These are phyloP conservation scores for Gymnodraco acuticeps DNA, from an alignment of 2,797 vertebrate species.

Conservation along the genomic window DNA sequence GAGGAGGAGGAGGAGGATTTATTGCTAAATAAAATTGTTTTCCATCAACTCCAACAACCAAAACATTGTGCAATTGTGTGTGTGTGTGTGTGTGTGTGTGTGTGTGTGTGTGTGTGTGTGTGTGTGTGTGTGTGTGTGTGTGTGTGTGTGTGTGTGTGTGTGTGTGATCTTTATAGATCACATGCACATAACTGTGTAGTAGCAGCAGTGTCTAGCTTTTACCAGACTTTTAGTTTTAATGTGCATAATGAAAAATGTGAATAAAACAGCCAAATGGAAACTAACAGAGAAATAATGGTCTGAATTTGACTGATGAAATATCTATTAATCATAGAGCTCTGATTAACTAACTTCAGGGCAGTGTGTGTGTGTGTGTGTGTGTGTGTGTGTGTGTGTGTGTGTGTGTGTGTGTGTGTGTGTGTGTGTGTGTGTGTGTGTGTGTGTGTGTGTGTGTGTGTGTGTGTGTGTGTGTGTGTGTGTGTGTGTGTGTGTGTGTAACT, in stretches of 20 bases:
- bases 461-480: not conserved
- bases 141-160: no score
- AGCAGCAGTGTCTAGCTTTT: not conserved
- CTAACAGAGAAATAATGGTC: not conserved
- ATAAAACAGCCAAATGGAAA: constrained; percentile 23
- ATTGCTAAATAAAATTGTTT: not conserved
- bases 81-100: no score
- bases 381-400: no score
- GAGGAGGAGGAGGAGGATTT: constrained; percentile 1
- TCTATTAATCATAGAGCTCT: constrained; percentile 32
- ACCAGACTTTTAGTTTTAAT: constrained; percentile 1
- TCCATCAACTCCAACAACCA: no score
- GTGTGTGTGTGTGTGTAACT: not conserved
- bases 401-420: not conserved
- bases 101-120: no score
- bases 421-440: not conserved
- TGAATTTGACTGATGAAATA: constrained; percentile 18
- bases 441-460: no score
- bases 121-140: no score
- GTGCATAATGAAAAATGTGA: not conserved
- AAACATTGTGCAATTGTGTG: no score
- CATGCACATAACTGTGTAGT: not conserved
- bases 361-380: not conserved
- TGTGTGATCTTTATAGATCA: no score
- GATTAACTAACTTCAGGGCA: not conserved